phyloP scores from a whole-genome alignment of 2,888 invertebrate species.

The Clunio marinus region DNA sequence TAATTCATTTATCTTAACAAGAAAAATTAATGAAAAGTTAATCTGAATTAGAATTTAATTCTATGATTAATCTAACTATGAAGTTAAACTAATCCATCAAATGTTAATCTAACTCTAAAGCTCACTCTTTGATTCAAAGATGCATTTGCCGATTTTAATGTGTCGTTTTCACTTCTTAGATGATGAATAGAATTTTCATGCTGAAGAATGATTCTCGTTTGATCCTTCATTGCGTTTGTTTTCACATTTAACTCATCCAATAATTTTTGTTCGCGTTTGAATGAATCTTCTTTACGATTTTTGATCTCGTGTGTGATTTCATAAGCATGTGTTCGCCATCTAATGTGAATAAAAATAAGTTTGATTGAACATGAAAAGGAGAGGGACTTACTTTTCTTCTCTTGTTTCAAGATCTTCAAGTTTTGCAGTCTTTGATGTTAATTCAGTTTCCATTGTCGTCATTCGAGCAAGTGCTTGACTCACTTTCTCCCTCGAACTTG shows the following conservation, averaged over 20 bases:
- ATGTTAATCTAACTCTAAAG: too few species aligned
- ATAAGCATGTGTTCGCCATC: constrained; percentile 28
- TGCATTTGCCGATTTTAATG: background rate
- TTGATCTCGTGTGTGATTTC: constrained; percentile 30
- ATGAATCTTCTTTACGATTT: constrained; percentile 26
- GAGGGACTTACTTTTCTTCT: constrained; percentile 19
- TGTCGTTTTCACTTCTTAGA: constrained; percentile 17
- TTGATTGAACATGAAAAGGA: background rate
- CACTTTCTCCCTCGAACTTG: constrained; percentile 31
- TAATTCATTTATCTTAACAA: background rate
- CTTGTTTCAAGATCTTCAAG: constrained; percentile 27
- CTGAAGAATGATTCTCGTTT: constrained; percentile 9
- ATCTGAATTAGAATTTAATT: too few species aligned
- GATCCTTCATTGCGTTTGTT: constrained; percentile 16
- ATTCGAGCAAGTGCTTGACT: constrained; percentile 5
- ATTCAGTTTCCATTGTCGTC: constrained; percentile 15
- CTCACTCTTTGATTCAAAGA: constrained; percentile 22
- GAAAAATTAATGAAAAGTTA: background rate
- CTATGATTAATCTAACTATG: too few species aligned
- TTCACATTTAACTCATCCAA: constrained; percentile 17
- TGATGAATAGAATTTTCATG: constrained; percentile 14
- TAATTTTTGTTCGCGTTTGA: constrained; percentile 29
- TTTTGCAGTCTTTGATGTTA: constrained; percentile 23
- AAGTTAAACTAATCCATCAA: too few species aligned
- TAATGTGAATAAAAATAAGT: background rate